Evolutionary conservation across 2,113 vertebrate genomes (phyloP).

Genomic region (Bufo bufo): DNA sequence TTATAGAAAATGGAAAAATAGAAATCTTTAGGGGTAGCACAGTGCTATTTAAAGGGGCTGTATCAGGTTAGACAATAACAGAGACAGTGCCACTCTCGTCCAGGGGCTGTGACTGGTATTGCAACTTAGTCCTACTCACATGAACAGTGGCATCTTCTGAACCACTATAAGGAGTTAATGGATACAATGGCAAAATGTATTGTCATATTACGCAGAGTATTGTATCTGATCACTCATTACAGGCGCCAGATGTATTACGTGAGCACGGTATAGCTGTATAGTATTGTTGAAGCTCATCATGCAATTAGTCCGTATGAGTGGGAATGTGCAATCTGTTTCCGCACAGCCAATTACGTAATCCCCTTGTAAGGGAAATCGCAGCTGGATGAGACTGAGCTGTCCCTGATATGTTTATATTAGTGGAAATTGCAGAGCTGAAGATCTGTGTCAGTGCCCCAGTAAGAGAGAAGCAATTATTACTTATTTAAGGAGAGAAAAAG

Average conservation of each 20-base stretch:
- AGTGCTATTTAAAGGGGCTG: no score
- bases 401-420: neutral
- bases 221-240: neutral
- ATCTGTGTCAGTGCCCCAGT: neutral
- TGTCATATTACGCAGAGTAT: neutral
- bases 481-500: neutral
- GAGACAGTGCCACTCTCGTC: no score
- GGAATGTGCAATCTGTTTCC: conserved; percentile 7
- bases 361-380: neutral
- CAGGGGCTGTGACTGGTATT: no score
- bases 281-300: no score
- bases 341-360: neutral
- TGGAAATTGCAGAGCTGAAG: neutral
- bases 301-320: neutral
- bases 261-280: neutral
- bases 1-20: no score
- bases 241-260: no score
- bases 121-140: no score
- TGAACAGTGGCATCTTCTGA: no score
- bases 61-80: no score
- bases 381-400: neutral
- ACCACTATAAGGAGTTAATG: no score
- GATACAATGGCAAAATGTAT: no score
- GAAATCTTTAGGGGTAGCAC: no score
- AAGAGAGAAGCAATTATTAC: neutral